phyloP scores from a whole-genome alignment of 2,797 vertebrate species.

The Hemibagrus guttatus region DNA sequence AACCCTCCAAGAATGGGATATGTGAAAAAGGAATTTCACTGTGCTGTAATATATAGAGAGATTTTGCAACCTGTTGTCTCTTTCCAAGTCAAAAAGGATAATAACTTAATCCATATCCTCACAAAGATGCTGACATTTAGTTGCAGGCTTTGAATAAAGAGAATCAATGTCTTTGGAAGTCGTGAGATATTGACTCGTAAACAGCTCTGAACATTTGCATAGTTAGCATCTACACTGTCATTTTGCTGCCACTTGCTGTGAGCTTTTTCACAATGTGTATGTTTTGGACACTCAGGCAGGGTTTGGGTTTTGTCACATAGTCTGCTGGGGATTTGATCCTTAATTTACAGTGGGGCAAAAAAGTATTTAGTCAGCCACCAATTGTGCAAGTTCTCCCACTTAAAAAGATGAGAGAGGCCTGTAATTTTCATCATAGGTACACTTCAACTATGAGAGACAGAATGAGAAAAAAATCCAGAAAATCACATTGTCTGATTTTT shows the following conservation, averaged over 20 bases:
- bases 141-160: neutral
- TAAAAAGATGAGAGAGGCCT: too few relatives aligned
- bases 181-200: neutral
- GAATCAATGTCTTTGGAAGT: neutral
- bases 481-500: too few relatives aligned
- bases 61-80: neutral
- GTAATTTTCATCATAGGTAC: too few relatives aligned
- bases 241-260: neutral
- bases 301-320: neutral
- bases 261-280: neutral
- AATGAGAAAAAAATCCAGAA: too few relatives aligned
- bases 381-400: too few relatives aligned
- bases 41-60: too few relatives aligned
- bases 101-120: neutral
- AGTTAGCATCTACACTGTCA: neutral
- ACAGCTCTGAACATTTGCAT: neutral
- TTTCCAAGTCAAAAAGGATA: neutral
- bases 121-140: neutral
- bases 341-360: too few relatives aligned
- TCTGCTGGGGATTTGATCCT: neutral
- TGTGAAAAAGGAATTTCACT: too few relatives aligned
- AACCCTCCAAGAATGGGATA: too few relatives aligned
- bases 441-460: too few relatives aligned
- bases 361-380: too few relatives aligned
- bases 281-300: neutral